Conservation (phyloP, 2,113 vertebrate species). For the Todiramphus saurophagus region DNA sequence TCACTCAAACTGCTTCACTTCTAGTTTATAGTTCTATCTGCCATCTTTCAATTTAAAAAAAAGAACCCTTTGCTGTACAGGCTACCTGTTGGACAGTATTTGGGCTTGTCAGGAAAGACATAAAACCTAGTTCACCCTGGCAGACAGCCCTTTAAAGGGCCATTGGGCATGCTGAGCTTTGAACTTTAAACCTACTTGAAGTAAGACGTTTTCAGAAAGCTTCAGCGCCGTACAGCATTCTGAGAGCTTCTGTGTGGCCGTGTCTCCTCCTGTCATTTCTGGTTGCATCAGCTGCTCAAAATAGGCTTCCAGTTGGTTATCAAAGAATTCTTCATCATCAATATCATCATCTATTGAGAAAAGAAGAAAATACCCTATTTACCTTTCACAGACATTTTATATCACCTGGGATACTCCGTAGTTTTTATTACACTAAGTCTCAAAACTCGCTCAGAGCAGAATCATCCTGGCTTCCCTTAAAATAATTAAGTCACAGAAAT, state of each 20-base stretch:
- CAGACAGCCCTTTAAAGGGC: background rate
- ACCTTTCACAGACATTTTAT: background rate
- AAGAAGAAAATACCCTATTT: background rate
- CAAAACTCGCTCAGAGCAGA: background rate
- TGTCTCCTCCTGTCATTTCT: constrained; percentile 80
- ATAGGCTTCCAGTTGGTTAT: constrained; percentile 88
- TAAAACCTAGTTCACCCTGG: background rate
- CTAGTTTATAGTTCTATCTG: background rate
- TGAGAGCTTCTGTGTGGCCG: constrained; percentile 79
- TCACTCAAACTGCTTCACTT: background rate
- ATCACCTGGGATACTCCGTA: background rate
- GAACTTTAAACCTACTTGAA: constrained; percentile 44
- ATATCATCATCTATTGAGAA: constrained; percentile 83
- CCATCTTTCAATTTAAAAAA: background rate
- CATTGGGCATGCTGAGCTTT: background rate
- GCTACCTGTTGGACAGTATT: background rate
- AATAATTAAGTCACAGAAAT: background rate
- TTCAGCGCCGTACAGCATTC: constrained; percentile 62
- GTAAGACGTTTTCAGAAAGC: constrained; percentile 13
- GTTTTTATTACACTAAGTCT: background rate
- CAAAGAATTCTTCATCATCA: constrained; percentile 86
- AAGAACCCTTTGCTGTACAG: background rate
- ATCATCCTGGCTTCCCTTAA: background rate
- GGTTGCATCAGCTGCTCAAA: constrained; percentile 87
- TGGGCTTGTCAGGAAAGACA: background rate